Evolutionary conservation across 2,113 vertebrate species (phyloP), one percentile per base, ranked within the genome.

Genomic region (Gavia stellata): DNA sequence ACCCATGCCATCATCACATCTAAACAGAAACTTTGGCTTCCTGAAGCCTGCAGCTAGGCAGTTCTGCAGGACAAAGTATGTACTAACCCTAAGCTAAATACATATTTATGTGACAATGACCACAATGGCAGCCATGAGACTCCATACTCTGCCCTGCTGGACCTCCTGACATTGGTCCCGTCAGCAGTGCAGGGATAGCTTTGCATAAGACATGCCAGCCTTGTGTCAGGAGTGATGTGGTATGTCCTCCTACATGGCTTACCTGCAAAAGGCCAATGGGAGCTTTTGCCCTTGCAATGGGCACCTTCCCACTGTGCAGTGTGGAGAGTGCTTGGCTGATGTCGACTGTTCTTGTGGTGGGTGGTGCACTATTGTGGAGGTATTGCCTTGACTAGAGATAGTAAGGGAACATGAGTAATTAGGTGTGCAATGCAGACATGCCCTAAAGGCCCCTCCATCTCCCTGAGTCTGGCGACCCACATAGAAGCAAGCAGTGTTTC

Each of bases 81-180:
- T 3, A 2, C 88, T 82, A 88, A 65, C 23, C 12, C 29, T 74
- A 3, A 56, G 16, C 33, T 52, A 47, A 79, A 61, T 50, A 34
- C 7, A 2, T 40, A 31, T n/a, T 77, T 34, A 14, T 78, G 19
- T 73, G n/a, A 61, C 29, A 61, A 1, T 40, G 0, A 0, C 53
- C 49, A 56, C 29, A 31, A 4, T 28, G 40, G 63, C 56, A 88
- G 31, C 28, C 47, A 12, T 26, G 24, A 25, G 20, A 36, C 4
- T 2, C 9, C 34, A 18, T 8, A 28, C 25, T 25, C n/a, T 86
- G 45, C 13, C 20, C 34, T 6, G 4, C 11, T 12, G 1, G 23
- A 70, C 36, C 14, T 80, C 12, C 42, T 2, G 13, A 28, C 50
- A 44, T 42, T 33, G 36, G 11, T 89, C 20, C 26, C 15, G 71